Conservation (phyloP, 2,113 vertebrate genomes). For the Nothoprocta pentlandii region DNA sequence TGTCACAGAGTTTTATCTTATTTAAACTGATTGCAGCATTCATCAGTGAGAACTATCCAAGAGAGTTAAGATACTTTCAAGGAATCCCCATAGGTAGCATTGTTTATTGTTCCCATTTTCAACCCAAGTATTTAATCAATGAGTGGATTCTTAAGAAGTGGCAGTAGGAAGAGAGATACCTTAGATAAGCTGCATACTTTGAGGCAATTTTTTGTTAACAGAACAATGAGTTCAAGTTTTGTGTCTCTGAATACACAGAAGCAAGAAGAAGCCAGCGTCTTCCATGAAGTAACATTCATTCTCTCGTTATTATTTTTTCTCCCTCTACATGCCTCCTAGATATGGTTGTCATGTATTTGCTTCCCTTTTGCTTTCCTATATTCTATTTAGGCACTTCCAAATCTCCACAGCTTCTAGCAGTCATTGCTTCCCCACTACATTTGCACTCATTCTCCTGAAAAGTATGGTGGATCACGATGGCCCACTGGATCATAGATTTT, state of each 20-base stretch:
- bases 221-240: not conserved
- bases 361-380: not conserved
- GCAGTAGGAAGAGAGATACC: not conserved
- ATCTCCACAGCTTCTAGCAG: not conserved
- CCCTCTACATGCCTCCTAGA: too few species aligned
- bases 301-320: not conserved
- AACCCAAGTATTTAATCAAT: not conserved
- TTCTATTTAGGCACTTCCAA: not conserved
- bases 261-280: not conserved
- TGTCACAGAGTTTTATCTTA: not conserved
- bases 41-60: not conserved
- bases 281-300: not conserved
- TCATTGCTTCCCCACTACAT: not conserved
- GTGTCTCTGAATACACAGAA: not conserved
- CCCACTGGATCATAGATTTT: too few species aligned
- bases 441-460: not conserved
- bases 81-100: not conserved
- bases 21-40: not conserved
- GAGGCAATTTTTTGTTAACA: not conserved
- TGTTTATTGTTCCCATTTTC: not conserved
- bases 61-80: not conserved
- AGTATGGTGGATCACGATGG: not conserved
- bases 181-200: not conserved
- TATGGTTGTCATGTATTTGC: too few species aligned
- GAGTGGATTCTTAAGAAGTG: not conserved